Percentiles rank a stretch among this genome's conserved stretches.
These are phyloP conservation scores for Halictus rubicundus DNA, from an alignment of 1,140 invertebrate genomes.

Conservation along the genomic window DNA sequence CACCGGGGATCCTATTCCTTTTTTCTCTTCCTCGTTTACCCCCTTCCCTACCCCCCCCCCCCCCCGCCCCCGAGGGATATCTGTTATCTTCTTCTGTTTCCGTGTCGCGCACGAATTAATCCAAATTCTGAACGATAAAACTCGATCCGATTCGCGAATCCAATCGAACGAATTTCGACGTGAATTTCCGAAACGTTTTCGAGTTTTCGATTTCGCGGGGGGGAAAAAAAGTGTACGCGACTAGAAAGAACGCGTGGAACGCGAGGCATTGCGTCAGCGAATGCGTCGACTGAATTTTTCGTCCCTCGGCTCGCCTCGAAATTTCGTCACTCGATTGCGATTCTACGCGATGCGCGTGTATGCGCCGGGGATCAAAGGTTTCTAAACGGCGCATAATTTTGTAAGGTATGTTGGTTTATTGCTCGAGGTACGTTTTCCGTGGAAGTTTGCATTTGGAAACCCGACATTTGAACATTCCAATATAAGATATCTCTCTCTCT, in stretches of 20 bases:
- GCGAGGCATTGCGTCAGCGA: not conserved
- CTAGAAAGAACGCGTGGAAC: not conserved
- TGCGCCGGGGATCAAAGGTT: constrained; percentile 47
- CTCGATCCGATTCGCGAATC: not conserved
- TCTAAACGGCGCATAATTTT: constrained; percentile 42
- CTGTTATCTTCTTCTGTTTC: too few species aligned
- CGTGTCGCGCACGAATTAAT: not conserved
- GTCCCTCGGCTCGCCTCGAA: constrained; percentile 20
- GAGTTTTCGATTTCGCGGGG: not conserved
- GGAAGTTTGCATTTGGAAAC: not conserved
- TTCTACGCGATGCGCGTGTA: constrained; percentile 24
- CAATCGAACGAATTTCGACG: not conserved
- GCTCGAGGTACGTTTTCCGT: not conserved
- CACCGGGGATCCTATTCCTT: not conserved
- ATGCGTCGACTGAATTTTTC: not conserved
- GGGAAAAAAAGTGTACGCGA: not conserved
- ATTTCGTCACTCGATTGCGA: constrained; percentile 45
- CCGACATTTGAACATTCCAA: constrained; percentile 1
- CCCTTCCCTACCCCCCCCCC: too few species aligned
- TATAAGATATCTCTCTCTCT: not conserved
- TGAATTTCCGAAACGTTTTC: not conserved
- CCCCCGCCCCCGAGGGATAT: too few species aligned
- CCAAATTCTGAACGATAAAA: not conserved
- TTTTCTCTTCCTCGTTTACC: not conserved
- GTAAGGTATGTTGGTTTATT: constrained; percentile 18